Conservation (phyloP, 2,797 vertebrate species). For the Xenops minutus region DNA sequence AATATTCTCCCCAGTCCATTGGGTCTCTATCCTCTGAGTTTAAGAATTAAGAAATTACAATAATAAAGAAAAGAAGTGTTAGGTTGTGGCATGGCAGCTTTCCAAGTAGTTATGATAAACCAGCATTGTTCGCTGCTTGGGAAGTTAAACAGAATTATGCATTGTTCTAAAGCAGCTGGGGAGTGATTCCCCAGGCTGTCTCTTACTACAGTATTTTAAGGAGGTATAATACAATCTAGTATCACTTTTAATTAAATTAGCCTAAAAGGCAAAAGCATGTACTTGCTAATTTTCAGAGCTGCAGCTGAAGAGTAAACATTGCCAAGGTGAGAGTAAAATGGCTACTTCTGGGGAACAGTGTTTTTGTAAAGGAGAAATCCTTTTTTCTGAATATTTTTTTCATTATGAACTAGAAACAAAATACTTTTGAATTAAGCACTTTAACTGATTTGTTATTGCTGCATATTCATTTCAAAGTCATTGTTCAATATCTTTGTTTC, state of each 20-base stretch:
- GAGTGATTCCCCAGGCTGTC: constrained; percentile 17
- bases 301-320: neutral
- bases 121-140: neutral
- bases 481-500: neutral
- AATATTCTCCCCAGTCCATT: neutral
- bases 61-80: neutral
- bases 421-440: neutral
- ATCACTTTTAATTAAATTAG: constrained; percentile 46
- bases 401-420: neutral
- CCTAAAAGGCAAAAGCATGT: constrained; percentile 2
- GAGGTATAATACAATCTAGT: constrained; percentile 26
- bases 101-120: constrained; percentile 41
- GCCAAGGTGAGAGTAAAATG: neutral
- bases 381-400: neutral
- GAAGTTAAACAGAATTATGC: constrained; percentile 10
- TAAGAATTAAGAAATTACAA: constrained; percentile 33
- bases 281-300: constrained; percentile 27
- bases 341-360: neutral
- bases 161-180: constrained; percentile 34
- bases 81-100: constrained; percentile 4
- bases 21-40: neutral
- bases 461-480: neutral
- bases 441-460: neutral
- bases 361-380: neutral
- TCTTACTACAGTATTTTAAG: constrained; percentile 31